Percentiles rank a stretch among this genome's conserved stretches.
These are phyloP conservation scores for Charanyca ferruginea DNA, from an alignment of 2,888 invertebrate genomes.

Conservation along the genomic window DNA sequence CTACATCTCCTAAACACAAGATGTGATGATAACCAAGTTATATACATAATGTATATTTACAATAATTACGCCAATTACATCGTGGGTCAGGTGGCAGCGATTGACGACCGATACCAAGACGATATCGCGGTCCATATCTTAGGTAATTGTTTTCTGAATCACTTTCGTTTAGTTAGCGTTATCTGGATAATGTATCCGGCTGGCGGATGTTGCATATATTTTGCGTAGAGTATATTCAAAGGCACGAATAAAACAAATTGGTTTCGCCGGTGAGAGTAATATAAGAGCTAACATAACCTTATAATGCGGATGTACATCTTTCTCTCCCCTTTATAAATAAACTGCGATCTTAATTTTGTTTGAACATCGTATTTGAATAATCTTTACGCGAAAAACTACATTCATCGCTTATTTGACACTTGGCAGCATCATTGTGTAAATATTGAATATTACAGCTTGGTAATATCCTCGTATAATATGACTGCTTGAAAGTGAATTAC, in stretches of 20 bases:
- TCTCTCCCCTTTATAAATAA: neutral
- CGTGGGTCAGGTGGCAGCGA: slow-evolving; percentile 73
- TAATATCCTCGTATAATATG: neutral
- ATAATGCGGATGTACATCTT: neutral
- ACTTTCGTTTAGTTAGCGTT: slow-evolving; percentile 51
- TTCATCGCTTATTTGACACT: neutral
- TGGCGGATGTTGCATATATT: slow-evolving; percentile 40
- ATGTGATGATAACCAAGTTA: slow-evolving; percentile 70
- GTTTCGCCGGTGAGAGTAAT: neutral
- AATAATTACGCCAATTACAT: slow-evolving; percentile 80
- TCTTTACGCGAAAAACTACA: neutral
- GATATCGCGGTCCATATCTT: slow-evolving; percentile 61
- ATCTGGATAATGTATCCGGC: slow-evolving; percentile 44
- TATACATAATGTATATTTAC: slow-evolving; percentile 77
- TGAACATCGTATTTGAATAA: neutral
- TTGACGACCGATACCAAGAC: slow-evolving; percentile 52
- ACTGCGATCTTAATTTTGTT: neutral
- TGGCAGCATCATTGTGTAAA: neutral
- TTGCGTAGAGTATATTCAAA: neutral
- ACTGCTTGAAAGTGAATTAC: neutral
- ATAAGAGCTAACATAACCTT: neutral
- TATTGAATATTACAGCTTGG: neutral
- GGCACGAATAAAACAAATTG: neutral
- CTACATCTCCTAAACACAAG: slow-evolving; percentile 70
- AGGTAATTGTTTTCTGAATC: slow-evolving; percentile 61